Evolutionary conservation across 2,888 invertebrate genomes (phyloP).

Genomic region (Dascillus cervinus): DNA sequence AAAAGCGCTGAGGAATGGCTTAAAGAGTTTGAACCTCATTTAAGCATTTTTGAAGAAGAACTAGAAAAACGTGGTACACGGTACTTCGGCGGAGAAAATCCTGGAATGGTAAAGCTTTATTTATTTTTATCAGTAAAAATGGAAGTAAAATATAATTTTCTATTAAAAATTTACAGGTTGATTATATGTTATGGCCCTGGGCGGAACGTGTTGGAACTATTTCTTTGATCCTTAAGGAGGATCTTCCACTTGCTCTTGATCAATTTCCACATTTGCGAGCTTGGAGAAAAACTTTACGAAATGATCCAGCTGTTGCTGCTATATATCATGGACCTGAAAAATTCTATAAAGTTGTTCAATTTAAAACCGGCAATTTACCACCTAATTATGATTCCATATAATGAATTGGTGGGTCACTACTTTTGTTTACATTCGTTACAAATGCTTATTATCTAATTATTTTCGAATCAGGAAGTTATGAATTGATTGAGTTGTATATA

Average conservation of each 20-base stretch:
- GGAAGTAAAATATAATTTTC: no score
- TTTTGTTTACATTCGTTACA: no score
- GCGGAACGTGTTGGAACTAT: conserved; percentile 29
- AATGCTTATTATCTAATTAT: no score
- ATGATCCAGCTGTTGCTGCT: conserved; percentile 23
- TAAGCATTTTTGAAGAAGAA: conserved; percentile 34
- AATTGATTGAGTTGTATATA: no score
- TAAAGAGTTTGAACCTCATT: conserved; percentile 24
- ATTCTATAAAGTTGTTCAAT: conserved; percentile 28
- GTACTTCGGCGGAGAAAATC: conserved; percentile 34
- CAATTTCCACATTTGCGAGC: conserved; percentile 26
- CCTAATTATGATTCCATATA: conserved; percentile 31
- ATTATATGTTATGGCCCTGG: conserved; percentile 39
- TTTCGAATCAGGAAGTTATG: no score
- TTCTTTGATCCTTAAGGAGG: conserved; percentile 23
- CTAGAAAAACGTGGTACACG: conserved; percentile 25
- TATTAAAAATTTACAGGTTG: conserved; percentile 22
- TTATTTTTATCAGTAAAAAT: no score
- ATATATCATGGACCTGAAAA: conserved; percentile 30
- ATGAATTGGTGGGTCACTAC: no score
- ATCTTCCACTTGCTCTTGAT: conserved; percentile 26
- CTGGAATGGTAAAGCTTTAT: conserved; percentile 30
- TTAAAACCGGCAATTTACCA: conserved; percentile 20
- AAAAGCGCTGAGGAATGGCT: conserved; percentile 31
- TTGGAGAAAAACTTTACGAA: conserved; percentile 31